Evolutionary conservation across 2,113 vertebrate genomes (phyloP).

Genomic region (Rhabdornis inornatus): DNA sequence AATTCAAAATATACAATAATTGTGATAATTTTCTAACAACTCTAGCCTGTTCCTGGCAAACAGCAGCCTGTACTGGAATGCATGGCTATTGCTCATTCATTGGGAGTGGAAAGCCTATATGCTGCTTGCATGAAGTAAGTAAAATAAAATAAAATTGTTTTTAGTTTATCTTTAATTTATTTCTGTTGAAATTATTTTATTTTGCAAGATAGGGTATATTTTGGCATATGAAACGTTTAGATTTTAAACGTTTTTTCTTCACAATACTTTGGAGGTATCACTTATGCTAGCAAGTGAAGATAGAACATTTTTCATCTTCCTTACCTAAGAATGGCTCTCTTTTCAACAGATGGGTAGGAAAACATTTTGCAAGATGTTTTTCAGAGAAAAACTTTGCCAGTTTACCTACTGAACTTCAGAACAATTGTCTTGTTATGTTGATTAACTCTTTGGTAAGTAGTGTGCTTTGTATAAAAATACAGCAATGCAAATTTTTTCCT

Average conservation of each 20-base stretch:
- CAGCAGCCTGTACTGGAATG: conserved; percentile 85
- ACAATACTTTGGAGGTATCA: not conserved
- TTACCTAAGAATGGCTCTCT: conserved; percentile 36
- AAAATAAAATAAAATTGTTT: not conserved
- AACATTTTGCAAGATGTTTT: conserved; percentile 90
- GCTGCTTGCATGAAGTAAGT: conserved; percentile 87
- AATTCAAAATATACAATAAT: not conserved
- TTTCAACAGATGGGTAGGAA: conserved; percentile 84
- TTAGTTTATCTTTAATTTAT: not conserved
- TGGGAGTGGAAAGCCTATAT: conserved; percentile 83
- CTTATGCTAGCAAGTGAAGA: not conserved
- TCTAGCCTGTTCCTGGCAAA: conserved; percentile 82
- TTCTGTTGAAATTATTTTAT: conserved; percentile 1
- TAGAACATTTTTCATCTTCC: not conserved
- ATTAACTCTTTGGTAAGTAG: conserved; percentile 85
- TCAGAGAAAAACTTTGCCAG: conserved; percentile 89
- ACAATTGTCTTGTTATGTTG: conserved; percentile 80
- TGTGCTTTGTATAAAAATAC: not conserved
- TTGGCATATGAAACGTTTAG: not conserved
- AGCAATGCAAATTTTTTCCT: not conserved
- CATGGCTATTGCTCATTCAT: conserved; percentile 85
- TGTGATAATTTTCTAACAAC: conserved; percentile 40
- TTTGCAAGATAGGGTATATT: not conserved
- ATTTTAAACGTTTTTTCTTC: conserved; percentile 12
- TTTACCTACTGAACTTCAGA: conserved; percentile 85